Evolutionary conservation across 2,888 invertebrate genomes (phyloP), one percentile per base, ranked within the genome.

Genomic region (Punctoribates punctum): DNA sequence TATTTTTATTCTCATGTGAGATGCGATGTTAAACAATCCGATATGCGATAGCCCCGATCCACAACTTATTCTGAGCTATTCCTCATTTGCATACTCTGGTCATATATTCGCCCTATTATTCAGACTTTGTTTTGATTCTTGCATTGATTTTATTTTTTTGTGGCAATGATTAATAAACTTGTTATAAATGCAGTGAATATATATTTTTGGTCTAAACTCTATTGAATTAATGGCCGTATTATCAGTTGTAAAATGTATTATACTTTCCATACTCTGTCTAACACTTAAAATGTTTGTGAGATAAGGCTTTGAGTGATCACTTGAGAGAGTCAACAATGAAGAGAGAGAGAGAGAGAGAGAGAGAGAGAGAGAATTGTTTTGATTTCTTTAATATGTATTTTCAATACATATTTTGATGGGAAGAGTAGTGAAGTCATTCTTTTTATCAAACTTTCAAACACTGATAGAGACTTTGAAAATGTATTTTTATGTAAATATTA

Each of bases 291-390:
- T n/a, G 38, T 34, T 67, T 67, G 20, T 4, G 15, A 17, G 67
- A 67, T 67, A 67, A 67, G 62, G 29, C n/a, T 67, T 67, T 67
- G 67, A 67, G 34, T 67, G 67, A 67, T 67, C n/a, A 67, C 67
- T 67, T 38, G 20, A 67, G 67, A 15, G 15, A 65, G 17, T 15
- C 25, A n/a, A 17, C 13, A 65, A 25, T 17, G 62, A 29, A 2
- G 27, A 65, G 62, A 65, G 62, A 65, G 27, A 34, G 25, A 65
- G 20, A 23, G 23, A 9, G 9, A 57, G 20, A 57, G 20, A 17
- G 57, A 57, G 17, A 20, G 25, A 57, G 9, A 57, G 25, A 9
- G 20, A 60, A 13, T 8, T 15, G 2, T 54, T 54, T 54, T 20
- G n/a, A 54, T n/a, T 54, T 54, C 8, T n/a, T 20, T 54, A 4